phyloP scores from a whole-genome alignment of 2,113 vertebrate species.

The Mionectes macconnelli region DNA sequence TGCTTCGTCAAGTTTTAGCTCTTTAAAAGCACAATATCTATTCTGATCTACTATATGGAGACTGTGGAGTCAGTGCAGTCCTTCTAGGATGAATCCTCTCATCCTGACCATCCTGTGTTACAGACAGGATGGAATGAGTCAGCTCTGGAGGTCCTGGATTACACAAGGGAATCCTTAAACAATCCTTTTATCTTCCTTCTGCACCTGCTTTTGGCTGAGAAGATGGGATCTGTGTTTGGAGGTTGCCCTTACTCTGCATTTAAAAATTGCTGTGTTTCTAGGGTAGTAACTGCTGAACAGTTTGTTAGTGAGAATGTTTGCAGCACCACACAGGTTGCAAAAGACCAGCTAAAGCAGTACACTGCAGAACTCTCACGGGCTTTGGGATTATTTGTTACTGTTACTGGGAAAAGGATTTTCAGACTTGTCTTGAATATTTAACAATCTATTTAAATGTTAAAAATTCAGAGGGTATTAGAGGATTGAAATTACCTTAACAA shows the following conservation, averaged over 20 bases:
- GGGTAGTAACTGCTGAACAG: not conserved
- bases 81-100: not conserved
- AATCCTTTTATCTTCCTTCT: not conserved
- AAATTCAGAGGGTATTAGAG: slow-evolving; percentile 1
- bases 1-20: not conserved
- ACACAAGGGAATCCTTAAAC: not conserved
- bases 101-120: not conserved
- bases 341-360: not conserved
- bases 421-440: slow-evolving; percentile 41
- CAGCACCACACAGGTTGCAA: not conserved
- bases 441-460: slow-evolving; percentile 22
- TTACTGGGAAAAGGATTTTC: slow-evolving; percentile 26
- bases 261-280: not conserved
- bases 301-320: not conserved
- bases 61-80: not conserved
- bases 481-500: not conserved
- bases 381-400: slow-evolving; percentile 22
- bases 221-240: not conserved
- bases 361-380: not conserved
- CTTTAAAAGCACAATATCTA: not conserved
- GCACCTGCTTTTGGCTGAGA: not conserved
- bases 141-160: not conserved
- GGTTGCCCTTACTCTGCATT: not conserved
- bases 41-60: not conserved
- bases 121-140: not conserved